Base-by-base conservation (phyloP, 2,113 vertebrate genomes). In the Zapus hudsonius region DNA sequence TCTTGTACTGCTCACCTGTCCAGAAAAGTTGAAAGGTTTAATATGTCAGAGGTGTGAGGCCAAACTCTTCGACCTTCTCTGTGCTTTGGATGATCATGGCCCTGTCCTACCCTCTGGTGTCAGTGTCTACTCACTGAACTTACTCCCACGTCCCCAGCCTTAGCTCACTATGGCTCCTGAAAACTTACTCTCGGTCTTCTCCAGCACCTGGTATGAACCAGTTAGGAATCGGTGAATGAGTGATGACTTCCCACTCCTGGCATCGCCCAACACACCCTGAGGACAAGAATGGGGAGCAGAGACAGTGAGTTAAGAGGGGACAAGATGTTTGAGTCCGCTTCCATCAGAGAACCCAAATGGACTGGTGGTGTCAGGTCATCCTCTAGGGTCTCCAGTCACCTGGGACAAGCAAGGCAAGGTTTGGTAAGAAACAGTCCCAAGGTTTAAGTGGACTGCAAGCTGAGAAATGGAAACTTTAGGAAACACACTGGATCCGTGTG, bases 201-300 rank as follows among this genome's bases (percentile, higher is more conserved):
- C 99, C 36, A 98, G 93, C 15, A 98, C 97, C 79, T 98, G 97
- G 52, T 99, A 99, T 94, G 98, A 99, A 83, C 99, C 99, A 0
- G 99, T 99, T 96, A 99, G 98, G 98, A 99, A 99, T 95, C 99
- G 98, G 94, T 99, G 99, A 82, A 99, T 98, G 17, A 99, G 98
- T 0, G 99, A 99, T 0, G 99, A 99, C 96, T 99, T 99, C 91
- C 99, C 99, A 0, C 99, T 99, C 96, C 98, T 98, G 76, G 98
- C 94, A 90, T 98, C 99, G 52, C 99, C 99, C 97, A 99, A 98
- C 95, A 99, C 97, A 1, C 99, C 99, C 99, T 99, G 97, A 7
- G 57, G 72, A 29, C 69, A 96, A 59, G 95, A 57, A 67, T 55
- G 44, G 47, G 61, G 83, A 33, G 72, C 94, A 93, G 93, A 29